These are phyloP conservation scores for Siniperca scherzeri DNA, from an alignment of 2,797 vertebrate genomes.

Conservation along the genomic window DNA sequence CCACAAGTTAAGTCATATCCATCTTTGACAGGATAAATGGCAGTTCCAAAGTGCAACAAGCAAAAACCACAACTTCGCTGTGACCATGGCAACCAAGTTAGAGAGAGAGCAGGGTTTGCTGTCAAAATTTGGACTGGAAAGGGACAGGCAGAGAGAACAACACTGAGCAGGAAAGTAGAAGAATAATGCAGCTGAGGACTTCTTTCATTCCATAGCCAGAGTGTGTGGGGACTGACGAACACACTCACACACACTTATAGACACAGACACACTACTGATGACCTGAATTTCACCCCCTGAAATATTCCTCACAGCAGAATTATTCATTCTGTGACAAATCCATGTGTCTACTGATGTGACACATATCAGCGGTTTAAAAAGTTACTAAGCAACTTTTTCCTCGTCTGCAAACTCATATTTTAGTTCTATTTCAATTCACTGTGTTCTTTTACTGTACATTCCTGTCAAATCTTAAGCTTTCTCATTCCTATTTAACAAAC, in stretches of 20 bases:
- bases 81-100: constrained; percentile 83
- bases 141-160: constrained; percentile 58
- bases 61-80: constrained; percentile 71
- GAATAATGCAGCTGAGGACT: constrained; percentile 63
- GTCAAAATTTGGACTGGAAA: constrained; percentile 77
- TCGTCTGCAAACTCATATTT: constrained; percentile 26
- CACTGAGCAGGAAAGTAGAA: constrained; percentile 46
- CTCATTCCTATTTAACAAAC: not conserved
- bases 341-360: constrained; percentile 55
- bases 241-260: constrained; percentile 34
- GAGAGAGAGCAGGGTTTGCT: constrained; percentile 71
- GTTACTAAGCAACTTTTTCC: constrained; percentile 40
- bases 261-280: constrained; percentile 48
- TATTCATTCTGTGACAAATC: constrained; percentile 55
- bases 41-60: constrained; percentile 64
- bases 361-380: constrained; percentile 61
- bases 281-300: constrained; percentile 74
- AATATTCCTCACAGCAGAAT: constrained; percentile 50
- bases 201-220: constrained; percentile 58
- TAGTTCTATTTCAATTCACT: not conserved
- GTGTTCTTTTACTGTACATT: constrained; percentile 29
- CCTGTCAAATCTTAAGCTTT: constrained; percentile 9
- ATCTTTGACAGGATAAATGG: constrained; percentile 68
- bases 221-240: constrained; percentile 48
- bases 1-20: constrained; percentile 52